These are phyloP conservation scores for Sandelia bainsii DNA, from an alignment of 2,797 vertebrate genomes.

Conservation along the genomic window DNA sequence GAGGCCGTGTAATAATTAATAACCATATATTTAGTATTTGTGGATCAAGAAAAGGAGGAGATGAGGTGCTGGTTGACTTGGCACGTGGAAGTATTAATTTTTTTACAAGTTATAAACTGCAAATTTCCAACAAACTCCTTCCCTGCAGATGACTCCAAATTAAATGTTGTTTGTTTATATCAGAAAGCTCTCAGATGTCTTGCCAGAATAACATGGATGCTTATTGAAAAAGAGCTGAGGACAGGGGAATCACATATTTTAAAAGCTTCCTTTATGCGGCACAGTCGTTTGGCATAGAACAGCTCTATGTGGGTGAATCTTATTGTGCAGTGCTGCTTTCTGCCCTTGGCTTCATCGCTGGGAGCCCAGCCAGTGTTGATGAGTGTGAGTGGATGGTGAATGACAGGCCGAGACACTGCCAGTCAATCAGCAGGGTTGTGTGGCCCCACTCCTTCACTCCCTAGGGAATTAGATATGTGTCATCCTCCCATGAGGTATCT, in stretches of 20 bases:
- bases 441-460: constrained; percentile 55
- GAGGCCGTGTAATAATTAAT: constrained; percentile 69
- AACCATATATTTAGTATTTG: constrained; percentile 53
- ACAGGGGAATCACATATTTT: constrained; percentile 21
- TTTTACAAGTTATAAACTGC: not conserved
- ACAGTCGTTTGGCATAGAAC: constrained; percentile 30
- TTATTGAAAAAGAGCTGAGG: constrained; percentile 42
- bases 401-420: constrained; percentile 69
- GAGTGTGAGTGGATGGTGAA: constrained; percentile 70
- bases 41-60: constrained; percentile 7
- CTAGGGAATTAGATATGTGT: constrained; percentile 67
- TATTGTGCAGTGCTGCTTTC: constrained; percentile 45
- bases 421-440: constrained; percentile 75
- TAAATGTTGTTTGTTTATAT: constrained; percentile 45
- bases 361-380: constrained; percentile 59
- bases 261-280: constrained; percentile 37
- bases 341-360: constrained; percentile 58
- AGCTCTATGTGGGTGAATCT: constrained; percentile 41
- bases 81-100: not conserved
- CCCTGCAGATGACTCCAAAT: constrained; percentile 14
- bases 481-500: constrained; percentile 65
- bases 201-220: constrained; percentile 55
- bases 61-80: constrained; percentile 24
- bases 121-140: constrained; percentile 27
- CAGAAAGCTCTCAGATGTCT: constrained; percentile 50